Percentiles rank a stretch among this genome's conserved stretches.
phyloP scores from a whole-genome alignment of 2,113 vertebrate species.

The Strix uralensis region DNA sequence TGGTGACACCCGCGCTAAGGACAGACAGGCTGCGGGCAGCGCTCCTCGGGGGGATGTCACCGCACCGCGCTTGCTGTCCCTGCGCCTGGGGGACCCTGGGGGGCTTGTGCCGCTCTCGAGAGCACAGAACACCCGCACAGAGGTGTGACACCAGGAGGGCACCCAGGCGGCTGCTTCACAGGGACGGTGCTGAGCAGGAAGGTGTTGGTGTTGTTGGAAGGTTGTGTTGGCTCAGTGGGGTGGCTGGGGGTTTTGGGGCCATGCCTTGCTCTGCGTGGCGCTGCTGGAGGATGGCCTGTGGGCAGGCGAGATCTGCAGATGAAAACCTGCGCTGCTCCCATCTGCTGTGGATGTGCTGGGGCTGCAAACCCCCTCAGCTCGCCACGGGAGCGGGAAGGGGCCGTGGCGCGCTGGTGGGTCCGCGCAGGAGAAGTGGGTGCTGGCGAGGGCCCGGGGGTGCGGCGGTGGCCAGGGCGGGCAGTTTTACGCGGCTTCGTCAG shows the following conservation, averaged over 20 bases:
- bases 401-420: not conserved
- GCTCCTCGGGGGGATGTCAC: not conserved
- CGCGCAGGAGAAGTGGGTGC: rapidly evolving
- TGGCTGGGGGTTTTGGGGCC: rapidly evolving
- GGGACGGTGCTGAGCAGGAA: not conserved
- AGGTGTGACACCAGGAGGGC: too few species aligned
- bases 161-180: rapidly evolving
- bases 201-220: not conserved
- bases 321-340: not conserved
- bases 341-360: rapidly evolving
- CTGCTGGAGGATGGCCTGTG: rapidly evolving
- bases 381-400: rapidly evolving
- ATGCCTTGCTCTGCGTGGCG: not conserved
- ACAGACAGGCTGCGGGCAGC: rapidly evolving
- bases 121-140: too few species aligned
- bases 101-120: rapidly evolving
- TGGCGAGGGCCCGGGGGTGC: too few species aligned
- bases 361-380: rapidly evolving
- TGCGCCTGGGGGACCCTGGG: rapidly evolving
- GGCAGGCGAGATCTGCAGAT: rapidly evolving
- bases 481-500: not conserved
- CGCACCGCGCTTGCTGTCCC: rapidly evolving
- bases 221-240: too few species aligned
- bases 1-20: rapidly evolving
- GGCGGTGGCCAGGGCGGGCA: rapidly evolving